Evolutionary conservation across 1,140 invertebrate genomes (phyloP), one percentile per base, ranked within the genome.

Genomic region (Ceratoteleas bidentatus): DNA sequence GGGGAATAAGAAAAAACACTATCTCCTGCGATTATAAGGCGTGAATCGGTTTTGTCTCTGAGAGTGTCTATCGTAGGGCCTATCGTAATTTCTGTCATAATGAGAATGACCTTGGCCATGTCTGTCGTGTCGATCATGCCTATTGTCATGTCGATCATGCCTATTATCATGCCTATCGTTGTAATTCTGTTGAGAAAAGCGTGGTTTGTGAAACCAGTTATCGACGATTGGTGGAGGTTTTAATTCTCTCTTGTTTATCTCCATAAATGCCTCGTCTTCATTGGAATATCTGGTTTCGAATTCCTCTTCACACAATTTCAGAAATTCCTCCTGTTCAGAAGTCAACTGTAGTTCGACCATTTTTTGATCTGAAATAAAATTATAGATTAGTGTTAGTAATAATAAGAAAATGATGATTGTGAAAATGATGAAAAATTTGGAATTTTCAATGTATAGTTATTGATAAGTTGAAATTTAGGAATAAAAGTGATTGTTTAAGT

Each of bases 181-280:
- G 11, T 34, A 47, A 54, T 14, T 14, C 0, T 14, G 7, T 6
- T 24, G 16, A 14, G 62, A 62, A 49, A 69, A 57, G 4, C 81
- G 49, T 13, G 66, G 57, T 33, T 77, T 80, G 36, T 74, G 77
- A 14, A 56, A 74, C 80, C 83, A 84, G 8, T 79, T 74, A 52
- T 82, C 75, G 10, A 73, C 53, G 38, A 79, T 76, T 34, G 74
- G 79, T 13, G 74, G 74, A 15, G 16, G 0, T 0, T 34, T 68
- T 13, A 11, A 8, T 64, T 60, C 14, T 11, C n/a, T 13, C 5
- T 54, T 60, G 62, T 84, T 82, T 0, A 79, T 62, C 49, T 73
- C 64, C 61, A 73, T 72, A 14, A 82, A 84, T 7, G 13, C 53
- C 68, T 84, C 78, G 32, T 84, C 83, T n/a, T 64, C n/a, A 1